Evolutionary conservation across 2,888 invertebrate species (phyloP).

Genomic region (Barypeithes pellucidus): DNA sequence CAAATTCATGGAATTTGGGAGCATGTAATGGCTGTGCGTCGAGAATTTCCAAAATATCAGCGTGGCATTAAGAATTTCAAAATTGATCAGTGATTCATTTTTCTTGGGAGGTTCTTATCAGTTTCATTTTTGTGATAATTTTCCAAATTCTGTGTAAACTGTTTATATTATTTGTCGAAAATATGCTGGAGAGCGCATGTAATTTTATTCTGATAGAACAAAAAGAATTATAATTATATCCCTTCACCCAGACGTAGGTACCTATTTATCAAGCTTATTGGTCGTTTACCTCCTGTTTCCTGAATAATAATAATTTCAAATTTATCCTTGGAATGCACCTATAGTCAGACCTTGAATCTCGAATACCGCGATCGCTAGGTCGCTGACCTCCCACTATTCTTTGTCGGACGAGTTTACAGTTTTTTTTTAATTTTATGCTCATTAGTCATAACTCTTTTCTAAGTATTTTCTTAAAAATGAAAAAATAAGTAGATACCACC

Average conservation of each 20-base stretch:
- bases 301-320: constrained; percentile 24
- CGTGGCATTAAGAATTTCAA: constrained; percentile 11
- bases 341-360: constrained; percentile 49
- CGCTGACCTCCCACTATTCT: constrained; percentile 51
- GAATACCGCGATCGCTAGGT: constrained; percentile 43
- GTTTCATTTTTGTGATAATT: background rate
- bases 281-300: constrained; percentile 23
- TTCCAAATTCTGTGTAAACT: background rate
- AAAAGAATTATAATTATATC: background rate
- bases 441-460: constrained; percentile 7
- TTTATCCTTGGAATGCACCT: constrained; percentile 51
- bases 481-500: background rate
- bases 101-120: constrained; percentile 1
- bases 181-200: background rate
- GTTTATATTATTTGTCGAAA: background rate
- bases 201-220: background rate
- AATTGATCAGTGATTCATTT: constrained; percentile 1
- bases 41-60: constrained; percentile 24
- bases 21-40: constrained; percentile 4
- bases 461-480: background rate
- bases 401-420: constrained; percentile 43
- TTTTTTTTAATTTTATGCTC: constrained; percentile 34
- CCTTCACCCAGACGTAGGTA: background rate
- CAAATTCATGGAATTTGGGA: constrained; percentile 36
- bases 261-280: background rate